Base-by-base conservation (phyloP, 92 coral and sea anemone genomes). In the Epizoanthus illoricatus region DNA sequence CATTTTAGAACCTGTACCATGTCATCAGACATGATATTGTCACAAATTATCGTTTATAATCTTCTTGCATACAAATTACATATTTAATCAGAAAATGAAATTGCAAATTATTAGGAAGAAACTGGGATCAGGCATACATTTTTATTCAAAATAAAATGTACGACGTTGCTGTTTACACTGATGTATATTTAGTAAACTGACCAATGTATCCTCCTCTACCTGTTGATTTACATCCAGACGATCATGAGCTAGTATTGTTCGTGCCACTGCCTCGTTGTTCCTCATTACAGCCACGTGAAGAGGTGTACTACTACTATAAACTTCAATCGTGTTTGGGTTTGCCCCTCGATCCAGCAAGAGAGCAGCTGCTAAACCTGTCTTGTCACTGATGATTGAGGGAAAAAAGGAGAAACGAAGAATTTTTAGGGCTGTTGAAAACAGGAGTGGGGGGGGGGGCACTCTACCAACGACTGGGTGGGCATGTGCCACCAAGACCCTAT, bases 301-400 rank as follows among this genome's bases (percentile, higher is more conserved):
- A 57, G 80, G 80, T 23, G 80, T 74, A 23, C 66, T 28, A 54
- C 65, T 74, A 16, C 42, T 74, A 56, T 43, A 74, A 8, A 74
- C 66, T 15, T 74, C 80, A 42, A 74, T 74, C 1, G 80, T 65
- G 80, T 74, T 74, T 36, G 80, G 80, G 80, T 74, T 74, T 5
- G 66, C 80, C 40, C 80, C 80, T 4, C 36, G 80, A 16, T 57
- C 80, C 2, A 74, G 80, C 20, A 74, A 57, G 3, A 74, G 80
- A 5, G 80, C 57, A 5, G 80, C 80, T 9, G 80, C 60, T 56
- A 74, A 57, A 57, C 80, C 80, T 16, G 80, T 74, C 80, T 74
- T 74, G 80, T 74, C 80, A 33, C 80, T 74, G 40, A 57, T 28
- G 3, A 13, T 74, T 9, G 33, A 40, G 73, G 21, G 18, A 0